phyloP scores from a whole-genome alignment of 2,113 vertebrate species.

The Alexandromys fortis region DNA sequence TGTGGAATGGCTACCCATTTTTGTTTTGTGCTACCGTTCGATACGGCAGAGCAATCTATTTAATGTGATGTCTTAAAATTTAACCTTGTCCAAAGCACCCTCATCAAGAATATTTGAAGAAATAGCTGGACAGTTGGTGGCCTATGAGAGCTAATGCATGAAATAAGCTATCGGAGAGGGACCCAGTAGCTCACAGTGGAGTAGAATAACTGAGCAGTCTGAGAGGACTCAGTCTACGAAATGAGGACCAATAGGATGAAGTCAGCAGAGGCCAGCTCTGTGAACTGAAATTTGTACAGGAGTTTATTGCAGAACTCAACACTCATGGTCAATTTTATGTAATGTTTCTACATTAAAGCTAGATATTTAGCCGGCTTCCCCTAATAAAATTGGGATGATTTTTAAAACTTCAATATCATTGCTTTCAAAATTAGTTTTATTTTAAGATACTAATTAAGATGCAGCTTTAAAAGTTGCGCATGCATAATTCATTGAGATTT shows the following conservation, averaged over 20 bases:
- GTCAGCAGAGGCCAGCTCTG: not conserved
- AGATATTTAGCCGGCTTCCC: slow-evolving; percentile 13
- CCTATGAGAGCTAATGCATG: not conserved
- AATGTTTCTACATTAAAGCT: slow-evolving; percentile 43
- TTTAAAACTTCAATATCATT: slow-evolving; percentile 53
- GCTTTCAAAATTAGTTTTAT: slow-evolving; percentile 68
- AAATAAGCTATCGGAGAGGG: not conserved
- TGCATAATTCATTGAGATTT: slow-evolving; percentile 72
- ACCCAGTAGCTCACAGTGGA: not conserved
- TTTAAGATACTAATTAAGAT: slow-evolving; percentile 72
- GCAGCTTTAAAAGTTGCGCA: slow-evolving; percentile 68
- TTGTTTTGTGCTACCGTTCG: not conserved
- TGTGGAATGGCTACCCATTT: not conserved
- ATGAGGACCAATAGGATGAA: not conserved
- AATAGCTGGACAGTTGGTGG: not conserved
- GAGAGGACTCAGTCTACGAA: not conserved
- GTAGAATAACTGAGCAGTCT: not conserved
- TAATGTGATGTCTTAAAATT: not conserved
- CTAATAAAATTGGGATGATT: slow-evolving; percentile 56
- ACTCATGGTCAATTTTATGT: slow-evolving; percentile 13
- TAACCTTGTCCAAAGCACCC: not conserved
- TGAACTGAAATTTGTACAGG: slow-evolving; percentile 27
- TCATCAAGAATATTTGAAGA: not conserved
- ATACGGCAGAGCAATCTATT: not conserved
- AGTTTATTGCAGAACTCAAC: slow-evolving; percentile 2